Conservation (phyloP, 2,888 invertebrate species). For the Sipunculus nudus region DNA sequence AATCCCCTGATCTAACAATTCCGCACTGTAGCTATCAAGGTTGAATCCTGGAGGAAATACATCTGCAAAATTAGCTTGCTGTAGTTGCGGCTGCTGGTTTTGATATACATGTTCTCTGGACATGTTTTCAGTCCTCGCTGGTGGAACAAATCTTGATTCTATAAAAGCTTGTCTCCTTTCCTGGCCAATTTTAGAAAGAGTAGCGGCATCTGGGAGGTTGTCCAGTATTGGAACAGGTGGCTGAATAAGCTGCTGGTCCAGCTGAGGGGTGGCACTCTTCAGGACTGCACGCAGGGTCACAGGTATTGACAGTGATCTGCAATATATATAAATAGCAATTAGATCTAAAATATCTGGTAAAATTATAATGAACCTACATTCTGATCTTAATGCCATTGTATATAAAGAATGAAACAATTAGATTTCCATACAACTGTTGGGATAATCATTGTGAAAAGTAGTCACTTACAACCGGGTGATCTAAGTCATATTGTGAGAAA, state of each 20-base stretch:
- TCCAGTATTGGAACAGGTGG: constrained; percentile 8
- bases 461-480: too few relatives aligned
- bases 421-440: too few relatives aligned
- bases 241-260: constrained; percentile 28
- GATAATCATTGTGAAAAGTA: too few relatives aligned
- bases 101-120: constrained; percentile 30
- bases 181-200: constrained; percentile 21
- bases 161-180: constrained; percentile 30
- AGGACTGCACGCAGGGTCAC: constrained; percentile 87
- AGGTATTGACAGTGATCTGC: constrained; percentile 86
- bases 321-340: constrained; percentile 34
- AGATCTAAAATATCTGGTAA: too few relatives aligned
- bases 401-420: too few relatives aligned
- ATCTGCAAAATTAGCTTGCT: constrained; percentile 11
- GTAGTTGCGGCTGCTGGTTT: constrained; percentile 39
- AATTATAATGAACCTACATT: too few relatives aligned
- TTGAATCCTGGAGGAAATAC: too few relatives aligned
- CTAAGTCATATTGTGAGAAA: too few relatives aligned
- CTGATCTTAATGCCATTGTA: too few relatives aligned
- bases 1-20: not conserved
- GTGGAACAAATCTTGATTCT: constrained; percentile 5
- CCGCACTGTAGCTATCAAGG: too few relatives aligned
- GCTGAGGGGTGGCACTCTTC: constrained; percentile 68
- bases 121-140: not conserved
- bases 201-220: not conserved